Evolutionary conservation across 1,140 invertebrate genomes (phyloP), one percentile per base, ranked within the genome.

Genomic region (Gryon sp.): DNA sequence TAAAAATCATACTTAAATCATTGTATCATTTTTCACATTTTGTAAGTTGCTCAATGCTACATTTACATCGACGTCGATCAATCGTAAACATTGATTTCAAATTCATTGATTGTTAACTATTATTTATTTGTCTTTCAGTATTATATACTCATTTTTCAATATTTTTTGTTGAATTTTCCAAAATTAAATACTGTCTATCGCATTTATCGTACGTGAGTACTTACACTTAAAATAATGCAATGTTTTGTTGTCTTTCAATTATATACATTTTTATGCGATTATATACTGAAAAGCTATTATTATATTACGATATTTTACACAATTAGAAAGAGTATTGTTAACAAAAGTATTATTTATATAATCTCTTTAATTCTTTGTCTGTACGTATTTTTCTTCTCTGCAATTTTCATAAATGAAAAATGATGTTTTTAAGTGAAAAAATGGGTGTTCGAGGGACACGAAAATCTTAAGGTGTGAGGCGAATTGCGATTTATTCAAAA

Each of bases 111-210:
- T 4, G 11, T 40, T 48, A 15, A 34, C 11, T 14, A 40, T 40
- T 62, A 52, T 59, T 60, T 63, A 43, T 41, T 73, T 45, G 45
- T 41, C 32, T 18, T 63, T 59, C 74, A 76, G 65, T 76, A 76
- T 76, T 76, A 74, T 8, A 32, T 12, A 22, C 34, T 50, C 34
- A 11, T 6, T 55, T 32, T 41, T 52, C 18, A 30, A 2, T 46
- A 30, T 2, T 9, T 20, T 16, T 22, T 28, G 2, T 22, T 18
- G 16, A 36, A 12, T 45, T 12, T 45, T 15, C 20, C 26, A 55
- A 66, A 46, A 45, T 24, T 53, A 11, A n/a, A n/a, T 1, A 36
- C 40, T 41, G 8, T 28, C 7, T 9, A 4, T 43, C 26, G 46
- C 46, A 65, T 65, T 53, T 65, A 65, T 15, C 28, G 24, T 43